A percentile compares a stretch with the other conserved stretches of the same genome.
Conservation (phyloP, 1,140 invertebrate genomes). For the Drosophila prosaltans region DNA sequence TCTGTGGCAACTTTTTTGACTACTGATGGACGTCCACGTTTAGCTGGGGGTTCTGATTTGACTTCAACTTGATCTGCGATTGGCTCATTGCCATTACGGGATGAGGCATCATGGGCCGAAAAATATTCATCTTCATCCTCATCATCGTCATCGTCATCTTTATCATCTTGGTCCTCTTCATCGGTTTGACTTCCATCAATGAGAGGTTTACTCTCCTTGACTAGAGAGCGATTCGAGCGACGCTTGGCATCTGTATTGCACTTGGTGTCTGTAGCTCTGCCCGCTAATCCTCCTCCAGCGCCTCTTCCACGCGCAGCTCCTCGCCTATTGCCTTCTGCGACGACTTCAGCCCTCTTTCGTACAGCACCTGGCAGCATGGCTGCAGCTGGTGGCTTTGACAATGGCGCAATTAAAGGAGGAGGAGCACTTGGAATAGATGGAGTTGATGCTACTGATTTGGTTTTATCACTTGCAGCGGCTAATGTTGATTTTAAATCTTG, state of each 20-base stretch:
- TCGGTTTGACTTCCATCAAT: slow-evolving; percentile 46
- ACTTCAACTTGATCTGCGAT: slow-evolving; percentile 51
- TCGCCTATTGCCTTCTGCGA: slow-evolving; percentile 66
- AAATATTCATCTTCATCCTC: slow-evolving; percentile 73
- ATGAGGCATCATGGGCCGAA: slow-evolving; percentile 68
- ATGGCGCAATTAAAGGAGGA: background rate
- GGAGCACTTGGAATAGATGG: slow-evolving; percentile 12
- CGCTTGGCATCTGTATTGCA: slow-evolving; percentile 64
- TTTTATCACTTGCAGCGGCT: slow-evolving; percentile 61
- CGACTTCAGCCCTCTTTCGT: slow-evolving; percentile 84
- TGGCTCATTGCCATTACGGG: slow-evolving; percentile 60
- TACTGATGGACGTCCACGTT: slow-evolving; percentile 42
- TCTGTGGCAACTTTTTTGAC: slow-evolving; percentile 42
- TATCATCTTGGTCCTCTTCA: slow-evolving; percentile 19
- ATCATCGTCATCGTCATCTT: slow-evolving; percentile 39
- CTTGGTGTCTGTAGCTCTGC: slow-evolving; percentile 17
- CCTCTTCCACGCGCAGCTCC: slow-evolving; percentile 46
- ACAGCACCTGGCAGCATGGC: slow-evolving; percentile 84
- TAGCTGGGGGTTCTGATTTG: slow-evolving; percentile 29
- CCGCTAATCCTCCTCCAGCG: background rate
- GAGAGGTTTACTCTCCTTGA: slow-evolving; percentile 58
- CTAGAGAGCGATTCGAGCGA: slow-evolving; percentile 61
- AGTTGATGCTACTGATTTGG: slow-evolving; percentile 23
- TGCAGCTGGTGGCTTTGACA: background rate
- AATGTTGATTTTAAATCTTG: slow-evolving; percentile 20